A percentile compares a stretch with the other conserved stretches of the same genome.
phyloP scores from a whole-genome alignment of 1,140 invertebrate genomes.

The Polypedilum vanderplanki region DNA sequence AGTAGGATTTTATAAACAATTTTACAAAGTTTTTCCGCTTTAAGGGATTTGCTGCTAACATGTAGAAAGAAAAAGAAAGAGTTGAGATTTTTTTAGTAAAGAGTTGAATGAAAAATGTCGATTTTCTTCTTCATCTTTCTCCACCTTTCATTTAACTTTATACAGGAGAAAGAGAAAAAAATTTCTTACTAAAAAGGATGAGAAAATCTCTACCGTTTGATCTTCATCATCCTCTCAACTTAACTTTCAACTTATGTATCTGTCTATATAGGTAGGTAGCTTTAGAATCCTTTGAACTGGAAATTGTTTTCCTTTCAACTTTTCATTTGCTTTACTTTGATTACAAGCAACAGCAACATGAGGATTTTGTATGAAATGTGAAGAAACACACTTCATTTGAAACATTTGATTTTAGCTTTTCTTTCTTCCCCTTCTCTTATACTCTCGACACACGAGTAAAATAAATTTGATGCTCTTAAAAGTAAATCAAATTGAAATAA shows the following conservation, averaged over 20 bases:
- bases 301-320: slow-evolving; percentile 18
- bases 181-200: neutral
- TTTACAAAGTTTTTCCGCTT: slow-evolving; percentile 5
- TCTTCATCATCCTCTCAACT: slow-evolving; percentile 17
- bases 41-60: neutral
- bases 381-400: slow-evolving; percentile 4
- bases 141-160: neutral
- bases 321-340: slow-evolving; percentile 8
- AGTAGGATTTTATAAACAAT: neutral
- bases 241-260: slow-evolving; percentile 13
- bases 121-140: neutral
- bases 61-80: neutral
- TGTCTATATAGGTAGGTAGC: neutral
- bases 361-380: neutral
- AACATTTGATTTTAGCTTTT: too few species aligned
- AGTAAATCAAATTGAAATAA: too few species aligned
- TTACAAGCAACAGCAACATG: slow-evolving; percentile 1
- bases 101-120: neutral
- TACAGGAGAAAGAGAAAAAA: neutral
- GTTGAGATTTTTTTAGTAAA: neutral
- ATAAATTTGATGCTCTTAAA: too few species aligned
- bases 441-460: too few species aligned
- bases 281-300: slow-evolving; percentile 13
- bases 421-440: too few species aligned
- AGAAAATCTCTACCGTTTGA: slow-evolving; percentile 4